These are phyloP conservation scores for Agriopis marginaria DNA, from an alignment of 2,888 invertebrate genomes.

Conservation along the genomic window DNA sequence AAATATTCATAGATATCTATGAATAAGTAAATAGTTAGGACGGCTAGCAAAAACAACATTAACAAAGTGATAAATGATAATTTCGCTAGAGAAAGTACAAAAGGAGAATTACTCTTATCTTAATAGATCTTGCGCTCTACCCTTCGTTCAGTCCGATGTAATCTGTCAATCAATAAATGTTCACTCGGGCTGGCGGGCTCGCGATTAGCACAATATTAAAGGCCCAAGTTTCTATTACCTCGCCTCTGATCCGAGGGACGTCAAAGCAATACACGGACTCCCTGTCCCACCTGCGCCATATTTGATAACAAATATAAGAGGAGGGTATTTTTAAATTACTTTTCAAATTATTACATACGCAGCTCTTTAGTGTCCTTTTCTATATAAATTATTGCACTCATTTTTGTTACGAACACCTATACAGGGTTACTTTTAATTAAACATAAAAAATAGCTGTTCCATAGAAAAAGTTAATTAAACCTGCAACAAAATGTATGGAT, in stretches of 20 bases:
- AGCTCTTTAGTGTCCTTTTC: too few species aligned
- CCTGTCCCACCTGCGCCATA: slow-evolving; percentile 48
- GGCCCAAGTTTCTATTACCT: slow-evolving; percentile 73
- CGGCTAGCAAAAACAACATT: slow-evolving; percentile 12
- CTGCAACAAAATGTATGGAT: too few species aligned
- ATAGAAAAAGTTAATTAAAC: too few species aligned
- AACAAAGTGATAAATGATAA: slow-evolving; percentile 40
- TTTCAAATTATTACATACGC: slow-evolving; percentile 27
- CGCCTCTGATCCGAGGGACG: slow-evolving; percentile 61
- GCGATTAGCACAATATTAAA: slow-evolving; percentile 64
- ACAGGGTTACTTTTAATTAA: too few species aligned
- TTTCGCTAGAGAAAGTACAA: slow-evolving; percentile 25
- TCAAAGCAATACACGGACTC: slow-evolving; percentile 68
- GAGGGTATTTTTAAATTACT: slow-evolving; percentile 54
- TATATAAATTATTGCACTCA: too few species aligned
- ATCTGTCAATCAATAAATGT: slow-evolving; percentile 36
- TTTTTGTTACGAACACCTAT: too few species aligned
- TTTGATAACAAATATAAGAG: slow-evolving; percentile 62
- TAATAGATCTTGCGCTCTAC: slow-evolving; percentile 24
- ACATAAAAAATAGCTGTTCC: too few species aligned
- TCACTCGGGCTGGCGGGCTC: slow-evolving; percentile 15
- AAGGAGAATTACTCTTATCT: slow-evolving; percentile 25
- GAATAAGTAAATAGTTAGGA: background rate
- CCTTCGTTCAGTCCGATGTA: slow-evolving; percentile 20
- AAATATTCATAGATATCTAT: background rate